phyloP scores from a whole-genome alignment of 2,797 vertebrate species.

The Malacoraja senta region DNA sequence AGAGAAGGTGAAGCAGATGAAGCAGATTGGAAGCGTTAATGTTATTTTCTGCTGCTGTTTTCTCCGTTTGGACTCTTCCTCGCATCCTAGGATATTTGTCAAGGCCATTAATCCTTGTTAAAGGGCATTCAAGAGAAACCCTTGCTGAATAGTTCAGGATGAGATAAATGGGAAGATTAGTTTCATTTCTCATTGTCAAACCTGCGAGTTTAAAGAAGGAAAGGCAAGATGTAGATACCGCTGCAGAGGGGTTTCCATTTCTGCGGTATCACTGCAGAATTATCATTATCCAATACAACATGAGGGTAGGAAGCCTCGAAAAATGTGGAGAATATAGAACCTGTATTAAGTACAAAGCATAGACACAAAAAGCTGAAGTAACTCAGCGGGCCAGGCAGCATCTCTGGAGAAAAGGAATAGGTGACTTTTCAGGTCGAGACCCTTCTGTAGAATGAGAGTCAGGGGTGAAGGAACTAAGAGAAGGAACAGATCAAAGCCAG shows the following conservation, averaged over 20 bases:
- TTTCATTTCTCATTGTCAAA: background rate
- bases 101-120: conserved; percentile 20
- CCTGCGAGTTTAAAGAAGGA: background rate
- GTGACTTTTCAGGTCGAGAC: no score
- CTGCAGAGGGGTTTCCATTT: background rate
- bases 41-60: background rate
- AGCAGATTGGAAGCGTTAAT: background rate
- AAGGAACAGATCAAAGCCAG: no score
- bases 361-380: no score
- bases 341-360: background rate
- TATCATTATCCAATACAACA: background rate
- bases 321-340: background rate
- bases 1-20: background rate
- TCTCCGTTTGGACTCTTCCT: background rate
- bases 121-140: conserved; percentile 7
- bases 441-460: no score
- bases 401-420: no score
- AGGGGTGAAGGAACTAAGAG: no score
- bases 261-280: background rate
- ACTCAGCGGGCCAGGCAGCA: no score
- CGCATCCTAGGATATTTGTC: background rate
- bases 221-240: background rate
- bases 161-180: conserved; percentile 12
- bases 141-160: background rate
- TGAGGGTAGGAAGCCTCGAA: background rate